Evolutionary conservation across 2,888 invertebrate species (phyloP).

Genomic region (Dynastes grantii): DNA sequence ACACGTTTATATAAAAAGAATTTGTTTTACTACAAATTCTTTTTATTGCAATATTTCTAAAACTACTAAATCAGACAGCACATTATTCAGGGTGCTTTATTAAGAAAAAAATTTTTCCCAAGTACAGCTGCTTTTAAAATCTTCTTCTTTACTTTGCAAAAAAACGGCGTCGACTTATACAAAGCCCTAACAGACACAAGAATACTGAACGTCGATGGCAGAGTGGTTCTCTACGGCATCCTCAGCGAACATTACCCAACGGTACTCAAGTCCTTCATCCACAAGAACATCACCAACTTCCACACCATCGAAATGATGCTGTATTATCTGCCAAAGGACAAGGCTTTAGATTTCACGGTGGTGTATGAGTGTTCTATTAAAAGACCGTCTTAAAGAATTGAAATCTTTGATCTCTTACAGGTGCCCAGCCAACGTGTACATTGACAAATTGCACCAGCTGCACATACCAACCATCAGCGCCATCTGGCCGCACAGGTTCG

Average conservation of each 20-base stretch:
- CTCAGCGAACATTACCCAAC: conserved; percentile 47
- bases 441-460: conserved; percentile 50
- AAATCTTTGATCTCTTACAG: conserved; percentile 31
- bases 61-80: too few species aligned
- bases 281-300: conserved; percentile 41
- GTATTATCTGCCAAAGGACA: conserved; percentile 41
- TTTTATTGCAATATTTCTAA: too few species aligned
- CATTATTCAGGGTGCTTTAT: too few species aligned
- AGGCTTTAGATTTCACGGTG: conserved; percentile 43
- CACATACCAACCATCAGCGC: conserved; percentile 53
- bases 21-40: too few species aligned
- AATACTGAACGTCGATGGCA: conserved; percentile 31
- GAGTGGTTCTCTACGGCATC: conserved; percentile 43
- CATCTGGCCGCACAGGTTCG: conserved; percentile 58
- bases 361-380: conserved; percentile 40
- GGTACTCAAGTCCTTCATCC: conserved; percentile 31
- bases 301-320: conserved; percentile 41
- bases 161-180: conserved; percentile 56
- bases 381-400: conserved; percentile 11
- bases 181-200: conserved; percentile 58
- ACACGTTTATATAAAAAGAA: too few species aligned
- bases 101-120: too few species aligned
- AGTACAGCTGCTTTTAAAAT: conserved; percentile 58
- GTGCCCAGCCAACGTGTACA: conserved; percentile 53
- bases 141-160: conserved; percentile 62